These are phyloP conservation scores for Corythoichthys haematopterus DNA, from an alignment of 2,113 vertebrate species.

Conservation along the genomic window DNA sequence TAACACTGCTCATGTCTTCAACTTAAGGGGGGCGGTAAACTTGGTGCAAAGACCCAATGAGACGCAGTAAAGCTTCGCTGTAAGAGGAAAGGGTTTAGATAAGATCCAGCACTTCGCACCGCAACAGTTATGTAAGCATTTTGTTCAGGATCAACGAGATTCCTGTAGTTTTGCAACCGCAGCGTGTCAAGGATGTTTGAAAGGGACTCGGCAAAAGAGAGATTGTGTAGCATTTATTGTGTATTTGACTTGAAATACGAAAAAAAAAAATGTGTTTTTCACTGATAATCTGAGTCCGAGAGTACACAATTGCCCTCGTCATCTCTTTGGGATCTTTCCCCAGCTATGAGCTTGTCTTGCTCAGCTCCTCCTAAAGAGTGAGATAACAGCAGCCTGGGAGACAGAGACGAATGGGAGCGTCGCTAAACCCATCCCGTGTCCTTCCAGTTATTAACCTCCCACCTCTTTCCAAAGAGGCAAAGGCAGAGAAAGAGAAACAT, in stretches of 20 bases:
- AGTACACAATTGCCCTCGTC: constrained; percentile 38
- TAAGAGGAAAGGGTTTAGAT: constrained; percentile 51
- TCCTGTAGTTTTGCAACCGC: constrained; percentile 68
- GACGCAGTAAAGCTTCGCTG: constrained; percentile 36
- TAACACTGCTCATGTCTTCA: constrained; percentile 42
- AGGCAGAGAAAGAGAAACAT: background rate
- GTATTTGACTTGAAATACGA: background rate
- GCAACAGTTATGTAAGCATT: constrained; percentile 73
- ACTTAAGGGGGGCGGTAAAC: constrained; percentile 27
- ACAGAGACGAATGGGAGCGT: constrained; percentile 44
- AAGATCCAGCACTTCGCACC: constrained; percentile 60
- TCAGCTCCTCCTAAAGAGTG: constrained; percentile 36
- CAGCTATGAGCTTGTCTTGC: constrained; percentile 26
- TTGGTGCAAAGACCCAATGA: constrained; percentile 42
- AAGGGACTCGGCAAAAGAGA: constrained; percentile 17
- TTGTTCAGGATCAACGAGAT: constrained; percentile 71
- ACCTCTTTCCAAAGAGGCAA: constrained; percentile 29
- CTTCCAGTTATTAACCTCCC: constrained; percentile 37
- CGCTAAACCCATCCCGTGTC: constrained; percentile 30
- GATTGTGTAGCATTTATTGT: constrained; percentile 7
- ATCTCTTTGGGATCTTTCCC: constrained; percentile 38
- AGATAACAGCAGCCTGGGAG: constrained; percentile 33
- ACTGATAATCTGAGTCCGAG: constrained; percentile 25
- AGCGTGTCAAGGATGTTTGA: constrained; percentile 28
- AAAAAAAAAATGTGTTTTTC: background rate